Evolutionary conservation across 2,113 vertebrate genomes (phyloP), one percentile per base, ranked within the genome.

Genomic region (Eira barbara): DNA sequence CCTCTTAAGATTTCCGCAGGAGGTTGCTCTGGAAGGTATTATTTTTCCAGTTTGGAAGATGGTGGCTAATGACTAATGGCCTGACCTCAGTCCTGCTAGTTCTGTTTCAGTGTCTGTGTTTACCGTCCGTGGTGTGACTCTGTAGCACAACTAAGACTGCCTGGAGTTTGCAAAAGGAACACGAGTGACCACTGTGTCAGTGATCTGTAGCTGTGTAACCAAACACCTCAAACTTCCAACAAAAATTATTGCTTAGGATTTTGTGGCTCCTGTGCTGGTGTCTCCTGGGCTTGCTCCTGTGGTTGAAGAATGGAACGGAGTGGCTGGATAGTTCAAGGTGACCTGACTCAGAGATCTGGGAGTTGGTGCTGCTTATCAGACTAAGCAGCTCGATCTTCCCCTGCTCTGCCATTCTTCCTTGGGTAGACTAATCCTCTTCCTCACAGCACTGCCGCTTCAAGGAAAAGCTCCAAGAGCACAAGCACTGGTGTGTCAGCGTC

Each of bases 381-480:
- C 20, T 31, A 31, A 21, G 61, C 9, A 18, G 6, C 8, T 59
- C 1, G 0, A 47, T 13, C 17, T 14, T 76, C 11, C 0, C 34
- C 36, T 29, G 2, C 1, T 6, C 59, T 21, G 3, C 1, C 14
- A 31, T 74, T 36, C 7, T 2, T 14, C 29, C 23, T n/a, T 6
- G 59, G 29, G 17, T 6, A 3, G 27, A 18, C 20, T 29, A 8
- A n/a, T 36, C 20, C 91, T 23, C 21, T 94, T 79, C 18, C 52
- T 61, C 49, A 55, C 0, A 81, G 36, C 7, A 25, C 13, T 23
- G 47, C 23, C 1, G 0, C 10, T 15, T 96, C 42, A 42, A 42
- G 71, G 34, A 12, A 49, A 25, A 85, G 8, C 45, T 31, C 34
- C 14, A 36, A n/a, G 34, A 27, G 13, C 18, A 34, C 10, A 23